Evolutionary conservation across 2,797 vertebrate genomes (phyloP), one percentile per base, ranked within the genome.

Genomic region (Gallinago solitaria): DNA sequence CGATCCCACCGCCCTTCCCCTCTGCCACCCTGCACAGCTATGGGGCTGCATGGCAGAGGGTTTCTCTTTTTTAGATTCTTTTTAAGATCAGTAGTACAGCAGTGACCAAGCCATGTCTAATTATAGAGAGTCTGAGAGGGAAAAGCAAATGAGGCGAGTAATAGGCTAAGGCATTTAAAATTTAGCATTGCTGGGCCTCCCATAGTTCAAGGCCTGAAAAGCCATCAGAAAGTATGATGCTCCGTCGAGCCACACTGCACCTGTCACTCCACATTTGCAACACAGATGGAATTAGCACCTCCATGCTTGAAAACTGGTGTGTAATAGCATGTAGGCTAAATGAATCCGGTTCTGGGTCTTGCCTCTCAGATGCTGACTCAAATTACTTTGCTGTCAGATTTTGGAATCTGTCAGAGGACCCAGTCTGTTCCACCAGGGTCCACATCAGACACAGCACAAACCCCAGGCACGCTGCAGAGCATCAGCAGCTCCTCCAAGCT

Each of bases 121-220:
- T 64, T 82, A 78, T 0, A 74, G 17, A 39, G 6, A 80, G 28
- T 9, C 3, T 48, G 43, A 80, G 63, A 60, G 18, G 32, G 12
- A 87, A 91, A 93, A 65, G 35, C 56, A 87, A 77, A 93, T 11
- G 23, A 88, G 54, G 28, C 0, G 1, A 91, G 20, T 56, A 81
- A 90, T 15, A 95, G 79, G 43, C 43, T 64, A 43, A 69, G 54
- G 41, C 32, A 69, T 83, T 67, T 80, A 45, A 63, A 91, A 74
- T 23, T 47, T 20, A 82, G 48, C 76, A 81, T 20, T 73, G 47
- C 81, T 68, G 64, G 67, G 86, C 73, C 41, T 85, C 33, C 57
- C 32, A 27, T 17, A 28, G 43, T 23, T 63, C 47, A 51, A 59
- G 67, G 54, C 59, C 50, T 27, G 35, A 68, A 59, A 94, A 83